Conservation (phyloP, 2,797 vertebrate genomes). For the Sylvilagus floridanus region DNA sequence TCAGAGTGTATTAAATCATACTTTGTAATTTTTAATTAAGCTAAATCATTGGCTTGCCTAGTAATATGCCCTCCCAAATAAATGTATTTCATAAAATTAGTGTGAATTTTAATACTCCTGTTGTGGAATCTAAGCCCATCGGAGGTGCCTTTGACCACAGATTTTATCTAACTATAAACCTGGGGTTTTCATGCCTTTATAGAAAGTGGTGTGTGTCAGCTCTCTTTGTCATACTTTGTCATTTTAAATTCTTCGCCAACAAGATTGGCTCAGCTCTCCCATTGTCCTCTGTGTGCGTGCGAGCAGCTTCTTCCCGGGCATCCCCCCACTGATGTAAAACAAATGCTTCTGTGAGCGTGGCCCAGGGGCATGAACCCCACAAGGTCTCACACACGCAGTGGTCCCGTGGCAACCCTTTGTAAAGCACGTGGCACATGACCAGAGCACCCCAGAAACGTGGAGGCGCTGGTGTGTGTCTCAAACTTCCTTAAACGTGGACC, state of each 20-base stretch:
- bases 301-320: too few species aligned
- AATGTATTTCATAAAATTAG: constrained; percentile 58
- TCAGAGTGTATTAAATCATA: constrained; percentile 25
- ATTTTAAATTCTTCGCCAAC: constrained; percentile 34
- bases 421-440: neutral
- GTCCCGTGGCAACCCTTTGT: neutral
- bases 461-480: neutral
- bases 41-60: neutral
- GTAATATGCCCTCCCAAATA: constrained; percentile 57
- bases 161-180: neutral
- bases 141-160: neutral
- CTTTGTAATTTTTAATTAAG: constrained; percentile 25
- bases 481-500: fast-evolving
- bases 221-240: neutral
- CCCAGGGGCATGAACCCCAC: neutral
- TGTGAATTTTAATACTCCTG: neutral
- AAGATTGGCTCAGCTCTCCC: neutral
- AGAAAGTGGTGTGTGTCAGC: neutral
- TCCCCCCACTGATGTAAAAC: neutral
- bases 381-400: neutral
- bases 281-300: neutral
- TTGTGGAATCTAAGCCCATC: neutral
- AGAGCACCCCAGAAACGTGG: neutral
- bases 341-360: neutral
- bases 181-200: neutral